A percentile compares a stretch with the other conserved stretches of the same genome.
These are phyloP conservation scores for Zapornia atra DNA, from an alignment of 2,113 vertebrate genomes.

Conservation along the genomic window DNA sequence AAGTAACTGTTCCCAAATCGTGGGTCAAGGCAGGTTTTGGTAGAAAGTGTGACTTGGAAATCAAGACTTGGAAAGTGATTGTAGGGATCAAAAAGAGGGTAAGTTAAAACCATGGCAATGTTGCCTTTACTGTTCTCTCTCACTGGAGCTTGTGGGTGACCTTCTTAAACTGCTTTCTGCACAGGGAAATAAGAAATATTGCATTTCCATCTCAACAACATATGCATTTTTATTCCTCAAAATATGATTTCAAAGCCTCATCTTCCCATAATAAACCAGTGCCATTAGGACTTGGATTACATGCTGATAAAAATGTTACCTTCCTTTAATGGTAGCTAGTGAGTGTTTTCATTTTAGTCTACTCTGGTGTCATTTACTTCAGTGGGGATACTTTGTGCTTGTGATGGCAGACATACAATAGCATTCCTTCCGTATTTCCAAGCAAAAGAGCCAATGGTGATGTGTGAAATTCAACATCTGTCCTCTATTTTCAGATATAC, in stretches of 20 bases:
- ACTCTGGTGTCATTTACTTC: neutral
- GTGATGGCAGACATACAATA: neutral
- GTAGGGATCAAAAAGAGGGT: neutral
- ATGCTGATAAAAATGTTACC: neutral
- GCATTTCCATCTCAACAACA: neutral
- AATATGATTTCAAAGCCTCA: neutral
- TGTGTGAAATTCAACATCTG: neutral
- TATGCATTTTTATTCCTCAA: neutral
- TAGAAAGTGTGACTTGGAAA: neutral
- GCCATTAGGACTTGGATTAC: neutral
- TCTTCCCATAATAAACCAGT: neutral
- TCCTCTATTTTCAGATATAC: neutral
- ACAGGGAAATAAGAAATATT: neutral
- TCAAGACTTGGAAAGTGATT: neutral
- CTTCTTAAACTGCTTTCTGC: neutral
- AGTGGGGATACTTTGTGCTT: neutral
- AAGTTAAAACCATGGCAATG: neutral
- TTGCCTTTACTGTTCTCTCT: neutral
- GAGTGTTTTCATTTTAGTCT: neutral
- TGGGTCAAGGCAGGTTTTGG: neutral
- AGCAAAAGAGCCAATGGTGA: neutral
- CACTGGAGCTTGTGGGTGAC: neutral
- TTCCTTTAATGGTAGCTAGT: neutral
- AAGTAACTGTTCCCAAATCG: neutral
- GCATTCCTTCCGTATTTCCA: neutral